Evolutionary conservation across 2,113 vertebrate species (phyloP), one percentile per base, ranked within the genome.

Genomic region (Gnathonemus longibarbis): DNA sequence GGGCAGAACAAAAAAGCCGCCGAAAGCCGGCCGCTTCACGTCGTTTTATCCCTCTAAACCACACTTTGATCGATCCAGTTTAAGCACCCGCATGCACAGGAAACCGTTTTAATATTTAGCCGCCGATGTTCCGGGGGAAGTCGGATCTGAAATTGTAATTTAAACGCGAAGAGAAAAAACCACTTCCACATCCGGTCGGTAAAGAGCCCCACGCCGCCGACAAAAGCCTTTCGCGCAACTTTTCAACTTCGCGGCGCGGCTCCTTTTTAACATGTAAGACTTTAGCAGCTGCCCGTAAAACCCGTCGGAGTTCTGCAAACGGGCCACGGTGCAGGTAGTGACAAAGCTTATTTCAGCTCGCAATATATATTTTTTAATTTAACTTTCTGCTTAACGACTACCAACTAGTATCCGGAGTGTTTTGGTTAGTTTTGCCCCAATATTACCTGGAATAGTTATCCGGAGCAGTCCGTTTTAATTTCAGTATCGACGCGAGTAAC

Each of bases 121-220:
- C 94, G 94, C 93, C 92, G 93, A 93, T 95, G 95, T 96, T 95
- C 95, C 95, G 95, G 95, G 91, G 95, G 95, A 96, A 95, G 95
- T 95, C 95, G 92, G 89, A 52, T 88, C 48, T 94, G 93, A 96
- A 96, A 95, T 94, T 92, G 94, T 94, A 94, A 94, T 94, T 95
- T 96, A 95, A 95, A 95, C 94, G 35, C 93, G 77, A 91, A 92
- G 93, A 90, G 88, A 95, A 95, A 95, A 96, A 96, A 95, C 94
- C 93, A 96, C 95, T 96, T 96, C 95, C 95, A 96, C 95, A 96
- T 96, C 95, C 95, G 95, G 95, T 95, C 83, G 88, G 93, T 88
- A 45, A 90, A 88, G 87, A 92, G 11, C 87, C 77, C 9, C 92
- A 88, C 89, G 92, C 91, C 1, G 48, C 91, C 87, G 39, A 90